phyloP scores from a whole-genome alignment of 2,113 vertebrate species.

The Megaleporinus macrocephalus region DNA sequence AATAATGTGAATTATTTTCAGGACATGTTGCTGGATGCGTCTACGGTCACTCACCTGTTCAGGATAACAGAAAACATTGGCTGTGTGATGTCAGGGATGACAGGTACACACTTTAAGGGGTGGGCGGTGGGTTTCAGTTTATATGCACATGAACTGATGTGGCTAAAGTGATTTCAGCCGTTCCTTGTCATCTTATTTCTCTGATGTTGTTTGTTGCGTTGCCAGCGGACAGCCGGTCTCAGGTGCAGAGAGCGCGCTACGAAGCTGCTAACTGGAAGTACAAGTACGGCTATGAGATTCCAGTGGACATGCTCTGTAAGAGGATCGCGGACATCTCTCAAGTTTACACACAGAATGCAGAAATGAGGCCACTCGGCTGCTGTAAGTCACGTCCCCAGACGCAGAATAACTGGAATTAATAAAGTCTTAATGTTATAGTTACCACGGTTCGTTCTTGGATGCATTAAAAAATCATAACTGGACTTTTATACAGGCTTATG shows the following conservation, averaged over 20 bases:
- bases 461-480: too few species aligned
- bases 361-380: conserved; percentile 98
- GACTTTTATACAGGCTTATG: too few species aligned
- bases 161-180: too few species aligned
- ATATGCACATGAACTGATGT: too few species aligned
- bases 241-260: conserved; percentile 97
- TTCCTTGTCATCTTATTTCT: background rate
- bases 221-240: conserved; percentile 94
- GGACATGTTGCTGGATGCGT: conserved; percentile 91
- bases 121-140: too few species aligned
- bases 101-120: conserved; percentile 74
- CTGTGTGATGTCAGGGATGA: conserved; percentile 98
- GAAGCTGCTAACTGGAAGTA: conserved; percentile 99
- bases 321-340: conserved; percentile 97
- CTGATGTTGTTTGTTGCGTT: conserved; percentile 16
- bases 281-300: conserved; percentile 98
- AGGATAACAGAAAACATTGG: conserved; percentile 94
- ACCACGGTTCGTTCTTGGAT: too few species aligned
- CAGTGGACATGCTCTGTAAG: conserved; percentile 98
- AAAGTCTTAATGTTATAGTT: too few species aligned
- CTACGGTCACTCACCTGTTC: conserved; percentile 92
- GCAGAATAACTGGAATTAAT: too few species aligned
- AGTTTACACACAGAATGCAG: conserved; percentile 97
- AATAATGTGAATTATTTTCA: conserved; percentile 57
- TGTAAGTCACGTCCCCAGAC: conserved; percentile 80